Base-by-base conservation (phyloP, 2,797 vertebrate genomes). In the Mormyrus proboscirostris region DNA sequence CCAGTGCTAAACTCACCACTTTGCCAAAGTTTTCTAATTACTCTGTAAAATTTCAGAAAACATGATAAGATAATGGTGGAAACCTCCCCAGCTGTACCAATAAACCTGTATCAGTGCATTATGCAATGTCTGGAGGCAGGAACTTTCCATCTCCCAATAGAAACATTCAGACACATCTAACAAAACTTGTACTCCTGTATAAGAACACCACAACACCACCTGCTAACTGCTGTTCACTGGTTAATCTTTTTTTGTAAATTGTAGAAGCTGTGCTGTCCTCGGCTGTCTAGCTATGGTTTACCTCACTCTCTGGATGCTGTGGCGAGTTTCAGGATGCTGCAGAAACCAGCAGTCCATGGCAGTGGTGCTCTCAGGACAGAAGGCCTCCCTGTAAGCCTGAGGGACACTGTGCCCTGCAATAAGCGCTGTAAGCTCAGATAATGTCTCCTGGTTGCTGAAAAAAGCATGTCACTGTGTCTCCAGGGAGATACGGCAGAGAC, bases 401-500 rank as follows among this genome's bases (percentile, higher is more conserved):
- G 73, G 33, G 73, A 79, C 33, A 38, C 73, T 41, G 73, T 19
- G 12, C 33, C 16, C 69, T 41, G 12, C 69, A 16, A 14, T 29
- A 29, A 33, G 10, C 8, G 3, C 25, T 29, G 25, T 25, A 29
- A 12, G 62, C 9, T 29, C 25, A 14, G 62, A 29, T 79, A 41
- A 76, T 76, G 33, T 76, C 12, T 41, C 14, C 69, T 19, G 4
- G 33, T 76, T 38, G 33, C 73, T 79, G 73, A 79, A 79, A 79
- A 79, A 14, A 16, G 6, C 38, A 38, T 79, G 38, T 44, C 14
- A 79, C 73, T 44, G 73, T 88, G 69, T 88, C 90, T 76, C 89
- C 92, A 99, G 98, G 89, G 95, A 97, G 95, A 96, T 99, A 92
- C 97, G 96, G 92, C 93, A 96, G 69, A 96, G 93, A 89, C 94